phyloP scores from a whole-genome alignment of 2,888 invertebrate genomes.

The Dendrolimus houi region DNA sequence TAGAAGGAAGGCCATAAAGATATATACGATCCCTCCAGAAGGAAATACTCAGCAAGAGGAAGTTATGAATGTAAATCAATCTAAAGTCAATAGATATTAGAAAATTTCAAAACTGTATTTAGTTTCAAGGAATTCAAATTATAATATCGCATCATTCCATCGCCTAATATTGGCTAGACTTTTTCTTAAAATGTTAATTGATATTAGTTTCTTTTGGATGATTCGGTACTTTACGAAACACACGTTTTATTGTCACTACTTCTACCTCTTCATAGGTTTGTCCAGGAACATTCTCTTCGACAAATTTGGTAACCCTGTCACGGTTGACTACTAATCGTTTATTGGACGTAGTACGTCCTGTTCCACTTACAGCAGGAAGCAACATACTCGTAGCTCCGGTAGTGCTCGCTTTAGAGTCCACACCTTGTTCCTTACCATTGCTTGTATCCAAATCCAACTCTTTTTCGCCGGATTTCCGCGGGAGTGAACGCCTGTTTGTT shows the following conservation, averaged over 20 bases:
- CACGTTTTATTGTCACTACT: conserved; percentile 70
- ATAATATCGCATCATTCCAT: no score
- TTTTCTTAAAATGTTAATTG: no score
- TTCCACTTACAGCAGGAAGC: conserved; percentile 58
- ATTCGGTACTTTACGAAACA: conserved; percentile 41
- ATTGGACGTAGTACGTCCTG: conserved; percentile 49
- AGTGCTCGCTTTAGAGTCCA: conserved; percentile 51
- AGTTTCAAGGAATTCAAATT: no score
- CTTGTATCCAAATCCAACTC: conserved; percentile 76
- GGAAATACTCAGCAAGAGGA: no score
- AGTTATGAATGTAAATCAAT: no score
- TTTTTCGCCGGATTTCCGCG: conserved; percentile 80
- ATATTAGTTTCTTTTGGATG: no score
- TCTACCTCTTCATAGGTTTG: conserved; percentile 66
- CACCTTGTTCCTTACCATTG: conserved; percentile 58
- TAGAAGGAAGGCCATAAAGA: no score
- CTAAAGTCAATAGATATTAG: no score
- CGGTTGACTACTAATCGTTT: conserved; percentile 59
- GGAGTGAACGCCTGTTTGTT: conserved; percentile 57
- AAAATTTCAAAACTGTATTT: no score
- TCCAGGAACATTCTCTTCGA: conserved; percentile 53
- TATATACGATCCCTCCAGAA: no score
- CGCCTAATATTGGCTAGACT: no score
- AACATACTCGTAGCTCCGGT: conserved; percentile 55
- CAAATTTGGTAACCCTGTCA: conserved; percentile 60